phyloP scores from a whole-genome alignment of 92 coral and sea anemone species.

The Hydrozoanthus gracilis region DNA sequence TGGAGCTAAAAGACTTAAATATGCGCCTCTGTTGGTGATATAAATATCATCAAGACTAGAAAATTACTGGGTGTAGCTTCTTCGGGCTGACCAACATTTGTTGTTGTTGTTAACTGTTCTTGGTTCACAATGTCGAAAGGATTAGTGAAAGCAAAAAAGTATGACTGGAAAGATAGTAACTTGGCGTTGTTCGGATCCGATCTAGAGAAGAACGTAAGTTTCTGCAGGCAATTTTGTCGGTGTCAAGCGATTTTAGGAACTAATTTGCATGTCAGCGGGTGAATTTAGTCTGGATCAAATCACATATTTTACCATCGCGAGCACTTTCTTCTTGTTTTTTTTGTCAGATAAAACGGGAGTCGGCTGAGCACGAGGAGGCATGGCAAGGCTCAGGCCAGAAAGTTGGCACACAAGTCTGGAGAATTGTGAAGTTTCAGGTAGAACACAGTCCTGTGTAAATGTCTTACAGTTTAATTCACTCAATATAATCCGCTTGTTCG shows the following conservation, averaged over 20 bases:
- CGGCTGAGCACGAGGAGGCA: slow-evolving; percentile 70
- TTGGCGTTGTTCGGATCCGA: slow-evolving; percentile 66
- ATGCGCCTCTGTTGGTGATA: background rate
- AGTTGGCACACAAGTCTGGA: slow-evolving; percentile 77
- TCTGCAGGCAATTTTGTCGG: background rate
- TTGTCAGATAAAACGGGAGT: slow-evolving; percentile 72
- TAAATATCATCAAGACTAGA: background rate
- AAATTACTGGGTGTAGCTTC: slow-evolving; percentile 34
- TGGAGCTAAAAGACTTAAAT: background rate
- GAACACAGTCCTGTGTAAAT: too few relatives aligned
- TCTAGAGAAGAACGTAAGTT: slow-evolving; percentile 54
- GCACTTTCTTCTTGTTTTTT: background rate
- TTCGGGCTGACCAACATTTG: background rate
- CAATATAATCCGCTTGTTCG: too few relatives aligned
- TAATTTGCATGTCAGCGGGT: slow-evolving; percentile 1
- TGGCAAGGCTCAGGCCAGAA: slow-evolving; percentile 81
- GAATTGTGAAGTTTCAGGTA: slow-evolving; percentile 83
- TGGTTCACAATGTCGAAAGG: slow-evolving; percentile 46
- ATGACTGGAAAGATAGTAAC: slow-evolving; percentile 67
- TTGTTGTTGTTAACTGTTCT: background rate
- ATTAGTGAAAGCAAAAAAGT: slow-evolving; percentile 61
- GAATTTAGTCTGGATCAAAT: background rate
- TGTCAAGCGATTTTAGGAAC: background rate
- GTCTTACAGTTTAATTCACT: too few relatives aligned
- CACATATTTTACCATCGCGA: background rate